These are phyloP conservation scores for Brachionus rubens DNA, from an alignment of 1,140 invertebrate genomes.

Conservation along the genomic window DNA sequence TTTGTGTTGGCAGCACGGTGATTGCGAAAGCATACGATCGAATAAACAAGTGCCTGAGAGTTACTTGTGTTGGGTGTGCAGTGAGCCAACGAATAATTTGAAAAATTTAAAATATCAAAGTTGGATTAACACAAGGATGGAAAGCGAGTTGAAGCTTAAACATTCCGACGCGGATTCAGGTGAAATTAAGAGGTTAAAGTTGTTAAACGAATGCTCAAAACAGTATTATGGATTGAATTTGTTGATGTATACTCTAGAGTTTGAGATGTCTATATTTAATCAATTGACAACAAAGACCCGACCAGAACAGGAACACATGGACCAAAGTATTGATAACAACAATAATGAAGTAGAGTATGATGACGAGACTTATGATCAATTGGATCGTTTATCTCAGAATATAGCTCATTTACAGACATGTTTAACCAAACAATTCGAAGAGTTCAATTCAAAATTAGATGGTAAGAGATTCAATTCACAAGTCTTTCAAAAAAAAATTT, in stretches of 20 bases:
- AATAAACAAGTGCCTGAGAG: slow-evolving; percentile 24
- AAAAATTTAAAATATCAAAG: slow-evolving; percentile 38
- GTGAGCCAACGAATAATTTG: slow-evolving; percentile 7
- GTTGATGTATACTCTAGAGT: slow-evolving; percentile 39
- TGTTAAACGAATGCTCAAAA: slow-evolving; percentile 41
- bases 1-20: slow-evolving; percentile 42
- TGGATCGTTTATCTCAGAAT: slow-evolving; percentile 15
- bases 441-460: slow-evolving; percentile 28
- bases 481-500: no score
- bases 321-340: background rate
- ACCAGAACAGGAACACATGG: background rate
- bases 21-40: background rate
- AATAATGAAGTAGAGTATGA: slow-evolving; percentile 1
- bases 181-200: background rate
- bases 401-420: slow-evolving; percentile 17
- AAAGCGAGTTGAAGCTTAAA: background rate
- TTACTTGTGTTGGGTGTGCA: slow-evolving; percentile 42
- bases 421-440: slow-evolving; percentile 27
- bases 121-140: slow-evolving; percentile 22
- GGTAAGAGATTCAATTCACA: background rate
- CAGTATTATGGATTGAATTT: slow-evolving; percentile 30
- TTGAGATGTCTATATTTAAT: slow-evolving; percentile 18
- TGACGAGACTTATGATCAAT: slow-evolving; percentile 18
- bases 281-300: background rate
- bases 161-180: background rate